Conservation (phyloP, 2,113 vertebrate species). For the Equus quagga region DNA sequence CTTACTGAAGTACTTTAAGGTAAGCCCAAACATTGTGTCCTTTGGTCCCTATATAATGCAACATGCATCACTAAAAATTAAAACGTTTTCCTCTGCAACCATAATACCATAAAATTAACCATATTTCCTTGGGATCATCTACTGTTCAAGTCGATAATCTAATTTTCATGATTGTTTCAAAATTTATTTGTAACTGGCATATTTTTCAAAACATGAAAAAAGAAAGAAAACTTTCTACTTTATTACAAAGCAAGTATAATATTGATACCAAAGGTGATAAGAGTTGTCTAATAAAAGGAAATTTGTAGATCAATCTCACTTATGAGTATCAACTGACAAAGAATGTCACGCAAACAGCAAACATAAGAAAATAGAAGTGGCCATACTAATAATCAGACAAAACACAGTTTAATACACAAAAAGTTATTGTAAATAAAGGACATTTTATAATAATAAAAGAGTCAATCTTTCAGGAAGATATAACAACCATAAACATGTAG, state of each 20-base stretch:
- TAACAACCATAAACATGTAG: background rate
- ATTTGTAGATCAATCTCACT: background rate
- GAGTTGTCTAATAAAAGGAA: background rate
- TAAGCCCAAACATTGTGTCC: background rate
- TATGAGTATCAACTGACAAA: background rate
- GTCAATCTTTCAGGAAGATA: background rate
- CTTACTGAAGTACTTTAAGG: background rate
- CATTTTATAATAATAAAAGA: background rate
- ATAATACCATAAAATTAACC: background rate
- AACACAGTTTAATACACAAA: background rate
- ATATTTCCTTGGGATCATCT: background rate
- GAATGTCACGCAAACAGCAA: background rate
- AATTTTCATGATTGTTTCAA: background rate
- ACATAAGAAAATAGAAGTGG: background rate
- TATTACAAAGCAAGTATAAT: background rate
- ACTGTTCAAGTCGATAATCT: background rate
- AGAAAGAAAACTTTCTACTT: background rate
- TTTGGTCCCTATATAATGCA: background rate
- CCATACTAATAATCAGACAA: background rate
- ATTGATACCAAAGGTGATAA: background rate
- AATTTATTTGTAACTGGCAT: background rate
- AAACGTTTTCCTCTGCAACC: background rate
- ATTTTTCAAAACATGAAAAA: slow-evolving; percentile 2
- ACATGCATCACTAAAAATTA: background rate
- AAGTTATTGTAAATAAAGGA: background rate